Evolutionary conservation across 2,888 invertebrate species (phyloP).

Genomic region (Cephalotes varians): DNA sequence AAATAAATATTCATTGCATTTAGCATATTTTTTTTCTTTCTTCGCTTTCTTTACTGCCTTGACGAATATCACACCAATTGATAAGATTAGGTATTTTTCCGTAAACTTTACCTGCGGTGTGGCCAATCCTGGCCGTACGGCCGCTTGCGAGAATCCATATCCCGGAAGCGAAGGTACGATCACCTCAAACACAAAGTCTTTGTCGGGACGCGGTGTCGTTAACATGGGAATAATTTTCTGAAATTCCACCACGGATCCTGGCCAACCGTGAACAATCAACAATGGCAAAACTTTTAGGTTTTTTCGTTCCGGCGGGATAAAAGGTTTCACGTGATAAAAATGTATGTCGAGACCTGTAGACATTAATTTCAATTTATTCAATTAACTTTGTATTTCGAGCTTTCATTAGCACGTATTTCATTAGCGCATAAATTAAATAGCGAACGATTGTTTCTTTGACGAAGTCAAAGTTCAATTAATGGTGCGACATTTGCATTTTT

Average conservation of each 20-base stretch:
- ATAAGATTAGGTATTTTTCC: neutral
- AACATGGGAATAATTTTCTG: constrained; percentile 91
- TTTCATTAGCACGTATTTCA: neutral
- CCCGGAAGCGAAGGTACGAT: constrained; percentile 90
- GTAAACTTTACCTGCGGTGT: constrained; percentile 74
- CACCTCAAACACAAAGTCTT: constrained; percentile 90
- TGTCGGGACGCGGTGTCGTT: constrained; percentile 86
- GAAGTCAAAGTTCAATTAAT: neutral
- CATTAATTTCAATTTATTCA: neutral
- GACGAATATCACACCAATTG: neutral
- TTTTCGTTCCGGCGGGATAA: constrained; percentile 79
- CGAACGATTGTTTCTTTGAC: neutral
- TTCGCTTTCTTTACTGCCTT: neutral
- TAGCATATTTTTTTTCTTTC: neutral
- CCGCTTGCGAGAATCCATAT: constrained; percentile 89
- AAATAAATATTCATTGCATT: neutral
- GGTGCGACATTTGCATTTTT: neutral
- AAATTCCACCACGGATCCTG: constrained; percentile 93
- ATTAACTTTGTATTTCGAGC: neutral
- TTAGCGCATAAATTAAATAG: neutral
- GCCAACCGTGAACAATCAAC: constrained; percentile 94
- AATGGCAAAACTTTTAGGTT: constrained; percentile 89
- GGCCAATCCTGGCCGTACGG: constrained; percentile 86
- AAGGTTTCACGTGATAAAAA: constrained; percentile 90
- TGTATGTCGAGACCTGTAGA: constrained; percentile 89